phyloP scores from a whole-genome alignment of 2,113 vertebrate species.

The Stomatorhinus ivindoensis region DNA sequence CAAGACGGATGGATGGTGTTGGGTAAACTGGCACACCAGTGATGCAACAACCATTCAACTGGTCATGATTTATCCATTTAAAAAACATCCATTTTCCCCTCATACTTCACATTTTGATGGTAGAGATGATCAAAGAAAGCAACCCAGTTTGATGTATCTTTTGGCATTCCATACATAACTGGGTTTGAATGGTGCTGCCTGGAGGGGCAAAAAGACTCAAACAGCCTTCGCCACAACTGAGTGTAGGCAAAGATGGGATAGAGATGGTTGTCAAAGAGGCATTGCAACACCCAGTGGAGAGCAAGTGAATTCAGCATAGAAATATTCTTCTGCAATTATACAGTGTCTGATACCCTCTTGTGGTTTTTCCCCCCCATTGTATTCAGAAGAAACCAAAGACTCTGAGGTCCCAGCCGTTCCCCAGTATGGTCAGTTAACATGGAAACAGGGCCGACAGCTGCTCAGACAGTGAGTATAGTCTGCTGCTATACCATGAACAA shows the following conservation, averaged over 20 bases:
- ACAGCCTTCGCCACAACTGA: not conserved
- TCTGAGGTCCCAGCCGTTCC: slow-evolving; percentile 82
- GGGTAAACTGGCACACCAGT: not conserved
- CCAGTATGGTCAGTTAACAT: slow-evolving; percentile 94
- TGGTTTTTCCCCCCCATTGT: slow-evolving; percentile 22
- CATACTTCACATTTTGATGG: not conserved
- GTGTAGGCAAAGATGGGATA: not conserved
- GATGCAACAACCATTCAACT: not conserved
- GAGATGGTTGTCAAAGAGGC: not conserved
- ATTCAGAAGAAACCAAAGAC: slow-evolving; percentile 96
- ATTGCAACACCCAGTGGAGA: not conserved
- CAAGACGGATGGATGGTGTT: not conserved
- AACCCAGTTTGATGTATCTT: not conserved
- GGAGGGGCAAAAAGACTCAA: not conserved
- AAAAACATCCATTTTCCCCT: not conserved
- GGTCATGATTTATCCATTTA: not conserved
- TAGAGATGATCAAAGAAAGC: not conserved
- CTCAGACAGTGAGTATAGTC: slow-evolving; percentile 85
- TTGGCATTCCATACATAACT: not conserved
- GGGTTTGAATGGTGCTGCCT: not conserved
- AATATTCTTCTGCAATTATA: not conserved
- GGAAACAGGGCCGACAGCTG: slow-evolving; percentile 96
- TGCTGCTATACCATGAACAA: not conserved
- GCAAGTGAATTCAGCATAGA: not conserved
- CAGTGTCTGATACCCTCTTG: not conserved